Evolutionary conservation across 2,113 vertebrate species (phyloP), one percentile per base, ranked within the genome.

Genomic region (Glareola pratincola): DNA sequence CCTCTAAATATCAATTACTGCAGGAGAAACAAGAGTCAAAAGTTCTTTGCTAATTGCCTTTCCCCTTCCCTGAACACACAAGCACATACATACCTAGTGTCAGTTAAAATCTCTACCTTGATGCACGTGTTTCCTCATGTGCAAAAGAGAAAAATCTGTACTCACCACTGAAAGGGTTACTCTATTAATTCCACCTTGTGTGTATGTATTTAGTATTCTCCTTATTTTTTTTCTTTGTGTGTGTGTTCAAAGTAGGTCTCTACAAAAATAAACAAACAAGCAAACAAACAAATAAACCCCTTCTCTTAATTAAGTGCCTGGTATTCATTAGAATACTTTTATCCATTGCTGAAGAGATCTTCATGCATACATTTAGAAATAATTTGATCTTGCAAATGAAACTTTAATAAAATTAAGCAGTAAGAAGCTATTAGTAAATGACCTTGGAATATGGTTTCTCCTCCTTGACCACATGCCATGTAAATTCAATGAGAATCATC

Each of bases 1-100:
- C 3, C 5, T 4, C 9, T 78, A 74, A 41, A 74, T 81, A 54
- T 64, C 34, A 82, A 24, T 41, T 82, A n/a, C 17, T 41, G 8
- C 18, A 72, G 39, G 47, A 72, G 18, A 36, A 79, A 34, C 1
- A 62, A 41, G 39, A 59, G 10, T 34, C 20, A 57, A 39, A 83
- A 39, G 4, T 69, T 76, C 10, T 69, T 68, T 57, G 4, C 9
- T 66, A 56, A 45, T 57, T 73, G 24, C 23, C 34, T 50, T 64
- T 4, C 4, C 4, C 12, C 5, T 53, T 50, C 12, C 6, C 13
- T 29, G 22, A 8, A 45, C 3, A 1, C 16, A 47, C 0, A 3
- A 37, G 8, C 4, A 37, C 22, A 30, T 10, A 32, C 1, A 6
- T 50, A 41, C 8, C 19, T 53, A 59, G 1, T 6, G n/a, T 50